A percentile compares a stretch with the other conserved stretches of the same genome.
Evolutionary conservation across 2,888 invertebrate genomes (phyloP).

Genomic region (Caenorhabditis drosophilae): DNA sequence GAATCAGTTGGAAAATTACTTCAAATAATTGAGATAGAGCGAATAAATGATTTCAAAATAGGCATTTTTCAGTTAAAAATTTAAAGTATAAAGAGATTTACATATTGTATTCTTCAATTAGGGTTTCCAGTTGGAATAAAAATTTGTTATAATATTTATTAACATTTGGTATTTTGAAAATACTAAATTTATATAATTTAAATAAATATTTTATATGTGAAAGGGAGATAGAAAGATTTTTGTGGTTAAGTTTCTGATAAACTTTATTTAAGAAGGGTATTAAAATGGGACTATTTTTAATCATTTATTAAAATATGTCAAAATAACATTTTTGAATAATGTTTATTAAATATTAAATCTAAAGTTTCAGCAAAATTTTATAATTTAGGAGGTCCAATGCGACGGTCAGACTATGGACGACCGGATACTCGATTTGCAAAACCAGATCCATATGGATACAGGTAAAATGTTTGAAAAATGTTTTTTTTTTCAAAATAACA

Average conservation of each 20-base stretch:
- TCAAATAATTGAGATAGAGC: not conserved
- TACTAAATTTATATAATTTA: too few relatives aligned
- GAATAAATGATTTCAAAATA: not conserved
- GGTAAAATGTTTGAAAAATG: too few relatives aligned
- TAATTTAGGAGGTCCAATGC: slow-evolving; percentile 21
- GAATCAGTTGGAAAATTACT: not conserved
- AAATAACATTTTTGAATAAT: not conserved
- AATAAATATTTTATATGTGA: not conserved
- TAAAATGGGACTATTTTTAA: too few relatives aligned
- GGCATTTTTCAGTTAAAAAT: not conserved
- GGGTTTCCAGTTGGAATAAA: not conserved
- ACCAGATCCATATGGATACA: slow-evolving; percentile 23
- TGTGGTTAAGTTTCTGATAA: not conserved
- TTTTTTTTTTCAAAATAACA: not conserved
- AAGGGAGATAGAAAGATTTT: not conserved
- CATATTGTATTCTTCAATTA: not conserved
- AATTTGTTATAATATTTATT: too few relatives aligned
- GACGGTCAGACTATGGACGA: slow-evolving; percentile 26
- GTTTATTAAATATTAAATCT: not conserved
- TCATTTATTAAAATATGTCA: not conserved
- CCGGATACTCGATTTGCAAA: slow-evolving; percentile 26
- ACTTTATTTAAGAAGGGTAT: not conserved
- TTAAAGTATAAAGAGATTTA: not conserved
- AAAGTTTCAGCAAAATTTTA: not conserved
- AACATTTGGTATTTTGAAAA: not conserved